phyloP scores from a whole-genome alignment of 2,888 invertebrate species.

The Ornithoptera priamus region DNA sequence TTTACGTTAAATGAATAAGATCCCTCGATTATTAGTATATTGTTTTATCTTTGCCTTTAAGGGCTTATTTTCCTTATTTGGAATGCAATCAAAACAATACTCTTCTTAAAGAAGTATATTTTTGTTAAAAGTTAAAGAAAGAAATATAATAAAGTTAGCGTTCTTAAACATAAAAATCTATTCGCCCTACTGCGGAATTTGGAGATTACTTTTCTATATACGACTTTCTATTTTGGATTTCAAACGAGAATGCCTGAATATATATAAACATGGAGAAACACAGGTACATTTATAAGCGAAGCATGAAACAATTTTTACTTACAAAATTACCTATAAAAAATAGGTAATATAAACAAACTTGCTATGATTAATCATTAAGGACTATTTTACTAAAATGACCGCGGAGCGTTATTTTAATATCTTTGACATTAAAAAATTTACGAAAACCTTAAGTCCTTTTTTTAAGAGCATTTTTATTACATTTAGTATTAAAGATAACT shows the following conservation, averaged over 20 bases:
- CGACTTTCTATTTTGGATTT: slow-evolving; percentile 18
- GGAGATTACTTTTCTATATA: slow-evolving; percentile 16
- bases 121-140: background rate
- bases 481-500: too few relatives aligned
- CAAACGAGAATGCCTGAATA: background rate
- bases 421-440: too few relatives aligned
- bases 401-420: too few relatives aligned
- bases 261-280: background rate
- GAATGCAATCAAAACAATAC: background rate
- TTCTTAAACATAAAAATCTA: background rate
- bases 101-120: background rate
- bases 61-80: background rate
- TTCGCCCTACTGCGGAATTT: background rate
- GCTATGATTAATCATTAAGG: too few relatives aligned
- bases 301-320: too few relatives aligned
- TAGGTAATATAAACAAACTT: too few relatives aligned
- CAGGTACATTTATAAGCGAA: too few relatives aligned
- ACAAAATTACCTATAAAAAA: too few relatives aligned
- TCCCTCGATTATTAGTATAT: background rate
- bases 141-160: background rate
- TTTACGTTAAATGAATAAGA: background rate
- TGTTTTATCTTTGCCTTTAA: background rate
- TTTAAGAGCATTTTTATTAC: too few relatives aligned
- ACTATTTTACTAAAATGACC: too few relatives aligned
- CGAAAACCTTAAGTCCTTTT: too few relatives aligned